A percentile compares a stretch with the other conserved stretches of the same genome.
Conservation (phyloP, 2,797 vertebrate genomes). For the Notolabrus celidotus region DNA sequence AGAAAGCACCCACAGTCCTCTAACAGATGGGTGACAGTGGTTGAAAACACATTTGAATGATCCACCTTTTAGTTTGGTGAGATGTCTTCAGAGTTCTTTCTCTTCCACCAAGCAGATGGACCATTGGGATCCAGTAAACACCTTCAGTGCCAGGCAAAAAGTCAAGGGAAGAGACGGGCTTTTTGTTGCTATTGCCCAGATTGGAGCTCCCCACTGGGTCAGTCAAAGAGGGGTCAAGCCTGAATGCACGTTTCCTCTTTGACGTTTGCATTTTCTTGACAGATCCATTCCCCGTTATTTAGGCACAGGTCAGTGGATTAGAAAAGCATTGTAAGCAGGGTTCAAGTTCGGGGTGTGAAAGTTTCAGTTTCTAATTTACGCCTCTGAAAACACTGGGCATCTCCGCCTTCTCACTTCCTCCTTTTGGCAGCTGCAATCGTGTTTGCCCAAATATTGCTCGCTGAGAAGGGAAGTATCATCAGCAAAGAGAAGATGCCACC, state of each 20-base stretch:
- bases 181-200: slow-evolving; percentile 16
- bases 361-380: slow-evolving; percentile 31
- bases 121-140: slow-evolving; percentile 35
- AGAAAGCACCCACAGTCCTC: slow-evolving; percentile 41
- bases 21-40: slow-evolving; percentile 46
- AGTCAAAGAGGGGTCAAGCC: background rate
- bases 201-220: slow-evolving; percentile 11
- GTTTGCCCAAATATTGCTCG: slow-evolving; percentile 53
- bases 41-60: slow-evolving; percentile 55
- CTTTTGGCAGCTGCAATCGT: slow-evolving; percentile 64
- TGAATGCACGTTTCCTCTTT: slow-evolving; percentile 13
- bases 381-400: slow-evolving; percentile 24
- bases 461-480: no score
- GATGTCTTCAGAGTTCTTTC: slow-evolving; percentile 11
- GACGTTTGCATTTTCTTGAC: slow-evolving; percentile 30
- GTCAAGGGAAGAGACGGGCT: background rate
- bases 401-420: slow-evolving; percentile 73
- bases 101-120: slow-evolving; percentile 33
- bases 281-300: slow-evolving; percentile 21
- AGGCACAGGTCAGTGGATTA: slow-evolving; percentile 2
- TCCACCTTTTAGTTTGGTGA: slow-evolving; percentile 46
- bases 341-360: background rate
- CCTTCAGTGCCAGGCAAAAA: slow-evolving; percentile 32
- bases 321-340: background rate
- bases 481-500: slow-evolving; percentile 46